Conservation (phyloP, 92 coral and sea anemone genomes). For the Muricea muricata region DNA sequence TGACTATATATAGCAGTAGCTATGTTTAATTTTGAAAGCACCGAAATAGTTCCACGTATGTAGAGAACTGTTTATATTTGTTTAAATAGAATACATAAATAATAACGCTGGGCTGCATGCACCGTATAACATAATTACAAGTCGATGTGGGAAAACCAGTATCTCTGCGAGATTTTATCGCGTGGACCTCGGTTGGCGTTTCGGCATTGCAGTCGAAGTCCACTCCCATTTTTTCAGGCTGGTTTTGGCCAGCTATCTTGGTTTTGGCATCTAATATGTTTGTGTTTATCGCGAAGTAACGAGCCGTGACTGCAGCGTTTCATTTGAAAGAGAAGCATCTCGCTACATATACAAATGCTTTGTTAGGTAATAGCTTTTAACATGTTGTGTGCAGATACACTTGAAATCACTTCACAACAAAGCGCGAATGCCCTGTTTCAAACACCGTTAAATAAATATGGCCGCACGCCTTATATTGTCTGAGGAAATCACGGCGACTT, state of each 20-base stretch:
- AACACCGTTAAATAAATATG: not conserved
- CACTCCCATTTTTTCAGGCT: too few relatives aligned
- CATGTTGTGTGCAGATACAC: not conserved
- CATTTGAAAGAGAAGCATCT: not conserved
- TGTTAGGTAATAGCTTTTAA: not conserved
- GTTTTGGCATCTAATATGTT: too few relatives aligned
- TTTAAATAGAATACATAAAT: not conserved
- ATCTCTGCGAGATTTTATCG: not conserved
- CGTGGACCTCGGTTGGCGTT: not conserved
- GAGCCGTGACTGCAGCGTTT: not conserved
- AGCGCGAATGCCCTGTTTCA: not conserved
- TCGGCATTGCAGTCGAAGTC: not conserved
- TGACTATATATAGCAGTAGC: not conserved
- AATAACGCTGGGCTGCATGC: not conserved
- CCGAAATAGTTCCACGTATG: not conserved
- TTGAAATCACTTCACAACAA: not conserved
- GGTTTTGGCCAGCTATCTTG: too few relatives aligned
- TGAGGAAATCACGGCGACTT: conserved; percentile 1
- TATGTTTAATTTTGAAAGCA: not conserved
- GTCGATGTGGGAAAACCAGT: not conserved
- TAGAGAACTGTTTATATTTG: not conserved
- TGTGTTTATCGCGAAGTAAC: not conserved
- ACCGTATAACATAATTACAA: not conserved
- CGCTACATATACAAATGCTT: not conserved
- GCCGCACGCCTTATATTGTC: not conserved